Conservation (phyloP, 1,140 invertebrate genomes). For the Nasonia giraulti region DNA sequence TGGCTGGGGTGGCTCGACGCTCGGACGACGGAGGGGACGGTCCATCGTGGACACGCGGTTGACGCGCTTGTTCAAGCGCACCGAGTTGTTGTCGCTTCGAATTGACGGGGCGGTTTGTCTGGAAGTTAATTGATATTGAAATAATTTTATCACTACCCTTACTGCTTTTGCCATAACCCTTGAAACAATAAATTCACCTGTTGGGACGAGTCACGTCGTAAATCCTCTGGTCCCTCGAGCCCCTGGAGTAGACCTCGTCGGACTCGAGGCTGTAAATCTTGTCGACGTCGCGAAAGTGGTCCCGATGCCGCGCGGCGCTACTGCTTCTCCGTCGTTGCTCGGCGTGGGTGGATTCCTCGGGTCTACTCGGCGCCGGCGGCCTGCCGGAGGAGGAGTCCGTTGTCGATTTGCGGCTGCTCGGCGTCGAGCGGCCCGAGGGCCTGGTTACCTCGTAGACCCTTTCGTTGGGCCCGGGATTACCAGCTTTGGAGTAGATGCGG, state of each 20-base stretch:
- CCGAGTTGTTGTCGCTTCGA: not conserved
- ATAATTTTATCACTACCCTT: too few species aligned
- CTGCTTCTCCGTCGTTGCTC: slow-evolving; percentile 1
- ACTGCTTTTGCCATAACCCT: too few species aligned
- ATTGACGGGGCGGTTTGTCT: not conserved
- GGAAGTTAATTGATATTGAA: not conserved
- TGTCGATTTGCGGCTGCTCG: slow-evolving; percentile 1
- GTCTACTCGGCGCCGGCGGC: slow-evolving; percentile 13
- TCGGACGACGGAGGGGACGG: not conserved
- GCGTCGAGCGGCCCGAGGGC: not conserved
- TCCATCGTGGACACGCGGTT: slow-evolving; percentile 61
- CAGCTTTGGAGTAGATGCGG: slow-evolving; percentile 39
- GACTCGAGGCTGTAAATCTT: slow-evolving; percentile 66
- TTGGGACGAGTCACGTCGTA: slow-evolving; percentile 10
- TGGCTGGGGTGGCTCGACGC: not conserved
- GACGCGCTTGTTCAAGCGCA: not conserved
- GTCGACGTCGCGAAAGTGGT: slow-evolving; percentile 68
- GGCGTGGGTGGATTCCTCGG: not conserved
- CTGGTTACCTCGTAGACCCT: not conserved
- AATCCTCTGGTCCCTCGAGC: slow-evolving; percentile 10
- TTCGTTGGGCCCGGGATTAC: not conserved
- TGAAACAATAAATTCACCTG: not conserved
- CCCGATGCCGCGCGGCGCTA: not conserved
- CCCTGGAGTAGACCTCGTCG: slow-evolving; percentile 57
- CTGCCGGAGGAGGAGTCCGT: slow-evolving; percentile 24